These are phyloP conservation scores for Tenthredo livida DNA, from an alignment of 2,888 invertebrate species.

Conservation along the genomic window DNA sequence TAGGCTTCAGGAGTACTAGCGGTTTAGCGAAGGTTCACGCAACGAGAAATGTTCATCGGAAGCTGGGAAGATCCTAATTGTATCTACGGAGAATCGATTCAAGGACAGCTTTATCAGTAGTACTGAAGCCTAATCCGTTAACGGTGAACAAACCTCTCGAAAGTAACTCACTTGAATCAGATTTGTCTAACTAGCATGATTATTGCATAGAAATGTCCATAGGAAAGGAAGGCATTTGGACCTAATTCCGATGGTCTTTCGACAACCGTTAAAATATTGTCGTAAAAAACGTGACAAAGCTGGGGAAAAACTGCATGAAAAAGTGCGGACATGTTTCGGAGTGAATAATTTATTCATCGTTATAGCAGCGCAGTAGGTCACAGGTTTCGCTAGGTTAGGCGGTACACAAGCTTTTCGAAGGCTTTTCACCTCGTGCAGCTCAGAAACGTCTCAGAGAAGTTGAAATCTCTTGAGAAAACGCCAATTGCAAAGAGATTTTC, in stretches of 20 bases:
- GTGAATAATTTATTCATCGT: conserved; percentile 21
- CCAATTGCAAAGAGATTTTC: conserved; percentile 49
- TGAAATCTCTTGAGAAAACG: conserved; percentile 50
- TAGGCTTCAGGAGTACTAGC: conserved; percentile 40
- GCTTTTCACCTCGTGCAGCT: conserved; percentile 23
- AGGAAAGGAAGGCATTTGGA: neutral
- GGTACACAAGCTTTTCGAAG: neutral
- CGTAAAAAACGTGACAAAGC: neutral
- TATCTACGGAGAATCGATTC: conserved; percentile 29
- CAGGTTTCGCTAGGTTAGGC: neutral
- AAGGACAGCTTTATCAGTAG: conserved; percentile 21
- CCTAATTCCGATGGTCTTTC: neutral
- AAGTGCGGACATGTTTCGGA: neutral
- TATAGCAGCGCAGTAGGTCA: neutral
- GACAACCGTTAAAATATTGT: neutral
- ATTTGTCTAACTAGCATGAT: neutral
- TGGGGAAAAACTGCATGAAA: neutral
- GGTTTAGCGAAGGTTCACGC: conserved; percentile 41
- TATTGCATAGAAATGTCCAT: neutral
- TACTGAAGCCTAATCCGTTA: neutral
- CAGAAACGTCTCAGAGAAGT: conserved; percentile 29
- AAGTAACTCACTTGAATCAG: neutral
- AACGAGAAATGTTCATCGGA: conserved; percentile 42
- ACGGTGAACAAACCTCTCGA: conserved; percentile 21
- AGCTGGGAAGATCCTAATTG: conserved; percentile 31